Conservation (phyloP, 2,797 vertebrate genomes). For the Epinephelus malabaricus region DNA sequence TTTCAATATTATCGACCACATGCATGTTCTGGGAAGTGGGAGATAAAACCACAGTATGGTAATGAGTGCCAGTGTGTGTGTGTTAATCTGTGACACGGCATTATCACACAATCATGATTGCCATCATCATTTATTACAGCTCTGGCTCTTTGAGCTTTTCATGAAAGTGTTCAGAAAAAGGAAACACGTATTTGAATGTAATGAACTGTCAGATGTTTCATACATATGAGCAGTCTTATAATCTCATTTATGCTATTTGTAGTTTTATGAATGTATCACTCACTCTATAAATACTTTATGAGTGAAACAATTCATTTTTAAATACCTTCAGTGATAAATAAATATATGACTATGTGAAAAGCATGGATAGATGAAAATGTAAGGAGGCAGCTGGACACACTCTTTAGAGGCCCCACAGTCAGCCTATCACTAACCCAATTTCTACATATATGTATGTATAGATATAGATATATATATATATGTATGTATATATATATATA, state of each 20-base stretch:
- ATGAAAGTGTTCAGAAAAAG: not conserved
- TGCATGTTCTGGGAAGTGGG: not conserved
- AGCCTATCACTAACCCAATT: not conserved
- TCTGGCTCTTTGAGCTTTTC: not conserved
- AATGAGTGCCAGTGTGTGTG: not conserved
- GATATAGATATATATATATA: too few relatives aligned
- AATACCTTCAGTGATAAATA: too few relatives aligned
- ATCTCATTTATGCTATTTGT: not conserved
- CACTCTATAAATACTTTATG: constrained; percentile 6
- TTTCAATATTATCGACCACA: not conserved
- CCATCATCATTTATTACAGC: not conserved
- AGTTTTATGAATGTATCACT: not conserved
- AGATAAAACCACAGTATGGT: not conserved
- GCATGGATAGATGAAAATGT: not conserved
- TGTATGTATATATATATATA: too few relatives aligned
- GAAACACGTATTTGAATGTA: not conserved
- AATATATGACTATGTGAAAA: not conserved
- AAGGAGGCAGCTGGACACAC: not conserved
- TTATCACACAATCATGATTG: not conserved
- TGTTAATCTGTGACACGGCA: not conserved
- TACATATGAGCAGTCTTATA: not conserved
- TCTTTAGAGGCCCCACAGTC: not conserved
- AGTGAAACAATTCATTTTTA: not conserved
- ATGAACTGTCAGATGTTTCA: not conserved
- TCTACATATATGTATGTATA: too few relatives aligned